Percentiles rank a stretch among this genome's conserved stretches.
Conservation (phyloP, 2,113 vertebrate species). For the Chaetodon auriga region DNA sequence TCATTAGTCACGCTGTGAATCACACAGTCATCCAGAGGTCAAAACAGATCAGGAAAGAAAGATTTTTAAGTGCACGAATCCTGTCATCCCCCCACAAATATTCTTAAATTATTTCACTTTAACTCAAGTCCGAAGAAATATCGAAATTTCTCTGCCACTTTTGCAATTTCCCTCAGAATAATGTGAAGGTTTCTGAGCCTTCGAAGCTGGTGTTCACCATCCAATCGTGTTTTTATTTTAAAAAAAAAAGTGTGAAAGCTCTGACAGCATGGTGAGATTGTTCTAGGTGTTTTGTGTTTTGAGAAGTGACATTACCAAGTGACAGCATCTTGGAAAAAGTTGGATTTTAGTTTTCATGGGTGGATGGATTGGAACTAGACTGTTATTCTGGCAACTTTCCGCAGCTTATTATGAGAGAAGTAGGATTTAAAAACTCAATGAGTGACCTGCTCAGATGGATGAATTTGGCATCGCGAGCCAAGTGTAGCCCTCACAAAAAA, state of each 20-base stretch:
- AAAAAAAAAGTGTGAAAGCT: conserved; percentile 33
- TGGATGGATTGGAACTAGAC: conserved; percentile 10
- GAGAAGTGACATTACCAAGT: conserved; percentile 48
- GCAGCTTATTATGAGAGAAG: conserved; percentile 13
- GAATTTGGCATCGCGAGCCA: conserved; percentile 1
- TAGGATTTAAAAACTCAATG: conserved; percentile 4
- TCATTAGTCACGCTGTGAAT: conserved; percentile 66
- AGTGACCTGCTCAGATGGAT: conserved; percentile 36
- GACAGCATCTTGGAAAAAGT: conserved; percentile 58
- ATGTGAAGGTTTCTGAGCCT: background rate
- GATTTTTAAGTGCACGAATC: conserved; percentile 13
- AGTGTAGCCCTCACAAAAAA: conserved; percentile 28
- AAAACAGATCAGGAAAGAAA: conserved; percentile 19
- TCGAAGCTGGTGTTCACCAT: background rate
- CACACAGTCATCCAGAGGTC: conserved; percentile 38
- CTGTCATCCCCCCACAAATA: background rate
- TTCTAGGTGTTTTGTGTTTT: conserved; percentile 44
- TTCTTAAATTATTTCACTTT: background rate
- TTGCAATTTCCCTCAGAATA: background rate
- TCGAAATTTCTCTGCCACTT: background rate
- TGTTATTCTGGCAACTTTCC: conserved; percentile 40
- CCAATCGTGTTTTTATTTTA: conserved; percentile 21
- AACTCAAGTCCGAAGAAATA: background rate
- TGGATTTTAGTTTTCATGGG: conserved; percentile 25
- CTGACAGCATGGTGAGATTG: conserved; percentile 10